Percentiles rank a stretch among this genome's conserved stretches.
These are phyloP conservation scores for Apolygus lucorum DNA, from an alignment of 1,140 invertebrate genomes.

Conservation along the genomic window DNA sequence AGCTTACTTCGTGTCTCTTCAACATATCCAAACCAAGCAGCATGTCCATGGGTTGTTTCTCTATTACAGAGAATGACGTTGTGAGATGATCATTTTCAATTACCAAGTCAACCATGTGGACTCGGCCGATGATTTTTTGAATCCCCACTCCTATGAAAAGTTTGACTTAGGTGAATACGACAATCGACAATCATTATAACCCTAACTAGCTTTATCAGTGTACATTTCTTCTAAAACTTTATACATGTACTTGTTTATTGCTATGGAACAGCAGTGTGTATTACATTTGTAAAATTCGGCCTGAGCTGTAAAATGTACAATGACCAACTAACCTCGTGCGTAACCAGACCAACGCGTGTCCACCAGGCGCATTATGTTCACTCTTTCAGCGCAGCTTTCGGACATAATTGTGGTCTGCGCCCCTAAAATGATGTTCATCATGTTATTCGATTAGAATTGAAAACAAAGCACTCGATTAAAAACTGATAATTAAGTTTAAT, in stretches of 20 bases:
- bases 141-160: conserved; percentile 81
- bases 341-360: conserved; percentile 90
- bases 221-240: too few relatives aligned
- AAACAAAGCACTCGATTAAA: too few relatives aligned
- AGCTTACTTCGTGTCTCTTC: conserved; percentile 75
- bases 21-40: conserved; percentile 94
- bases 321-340: conserved; percentile 52
- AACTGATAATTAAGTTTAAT: too few relatives aligned
- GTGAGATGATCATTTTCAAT: conserved; percentile 89
- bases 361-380: conserved; percentile 90
- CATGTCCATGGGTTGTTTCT: conserved; percentile 98
- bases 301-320: conserved; percentile 59
- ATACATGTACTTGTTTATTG: too few relatives aligned
- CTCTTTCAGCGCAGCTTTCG: conserved; percentile 80
- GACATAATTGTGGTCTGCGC: conserved; percentile 94
- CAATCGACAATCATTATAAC: too few relatives aligned
- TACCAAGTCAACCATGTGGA: conserved; percentile 94
- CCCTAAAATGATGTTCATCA: conserved; percentile 43
- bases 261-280: neutral
- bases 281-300: neutral
- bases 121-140: conserved; percentile 88
- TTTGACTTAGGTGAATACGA: too few relatives aligned
- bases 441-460: too few relatives aligned
- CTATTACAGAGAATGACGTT: conserved; percentile 94
- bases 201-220: too few relatives aligned